Conservation (phyloP, 92 coral and sea anemone genomes). For the Umimayanthus kanabou region DNA sequence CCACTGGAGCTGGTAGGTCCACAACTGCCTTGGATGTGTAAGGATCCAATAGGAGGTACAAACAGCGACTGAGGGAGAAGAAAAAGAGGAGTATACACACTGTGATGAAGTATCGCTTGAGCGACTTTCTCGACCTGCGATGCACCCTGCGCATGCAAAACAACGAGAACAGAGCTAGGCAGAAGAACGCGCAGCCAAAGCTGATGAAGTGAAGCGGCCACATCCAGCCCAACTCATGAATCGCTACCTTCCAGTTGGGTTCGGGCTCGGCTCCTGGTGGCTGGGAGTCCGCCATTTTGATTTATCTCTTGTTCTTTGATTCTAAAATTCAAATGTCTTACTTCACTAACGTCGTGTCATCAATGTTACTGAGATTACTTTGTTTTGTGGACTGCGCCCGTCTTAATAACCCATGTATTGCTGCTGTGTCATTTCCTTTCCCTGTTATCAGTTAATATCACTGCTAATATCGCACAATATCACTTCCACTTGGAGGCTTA, state of each 20-base stretch:
- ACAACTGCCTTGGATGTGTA: constrained; percentile 30
- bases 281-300: neutral
- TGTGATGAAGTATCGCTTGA: constrained; percentile 30
- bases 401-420: neutral
- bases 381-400: neutral
- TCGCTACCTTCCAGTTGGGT: constrained; percentile 27
- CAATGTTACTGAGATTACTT: neutral
- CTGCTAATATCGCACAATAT: neutral
- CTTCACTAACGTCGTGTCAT: neutral
- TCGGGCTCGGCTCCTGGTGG: constrained; percentile 6
- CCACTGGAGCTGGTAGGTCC: constrained; percentile 31
- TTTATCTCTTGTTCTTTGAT: neutral
- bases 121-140: constrained; percentile 25
- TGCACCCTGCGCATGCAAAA: constrained; percentile 11
- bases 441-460: neutral
- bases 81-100: constrained; percentile 20
- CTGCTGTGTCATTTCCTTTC: constrained; percentile 29
- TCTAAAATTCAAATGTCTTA: neutral
- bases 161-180: constrained; percentile 25
- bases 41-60: constrained; percentile 28
- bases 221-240: neutral
- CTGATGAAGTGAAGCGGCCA: constrained; percentile 37
- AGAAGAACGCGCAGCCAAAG: constrained; percentile 27
- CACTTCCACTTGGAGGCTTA: too few species aligned
- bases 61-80: constrained; percentile 32